Evolutionary conservation across 2,797 vertebrate genomes (phyloP).

Genomic region (Hemitrygon akajei): DNA sequence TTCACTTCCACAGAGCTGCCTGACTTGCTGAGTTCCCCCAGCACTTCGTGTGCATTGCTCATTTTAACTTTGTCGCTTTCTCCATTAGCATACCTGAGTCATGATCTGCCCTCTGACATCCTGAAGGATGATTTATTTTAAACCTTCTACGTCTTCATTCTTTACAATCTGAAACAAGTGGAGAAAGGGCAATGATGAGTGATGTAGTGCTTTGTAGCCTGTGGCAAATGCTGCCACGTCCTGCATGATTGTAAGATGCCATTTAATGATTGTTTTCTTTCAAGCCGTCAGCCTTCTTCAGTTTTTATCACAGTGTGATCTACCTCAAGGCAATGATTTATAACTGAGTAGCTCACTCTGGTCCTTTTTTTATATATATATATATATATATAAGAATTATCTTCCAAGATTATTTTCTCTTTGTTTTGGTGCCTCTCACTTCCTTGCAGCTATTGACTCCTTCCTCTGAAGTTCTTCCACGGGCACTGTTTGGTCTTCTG

Average conservation of each 20-base stretch:
- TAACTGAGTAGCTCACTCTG: background rate
- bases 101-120: background rate
- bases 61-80: background rate
- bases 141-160: background rate
- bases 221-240: background rate
- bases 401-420: background rate
- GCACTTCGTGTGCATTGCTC: no score
- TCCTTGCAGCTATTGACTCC: background rate
- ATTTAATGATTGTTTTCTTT: no score
- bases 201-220: background rate
- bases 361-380: background rate
- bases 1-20: no score
- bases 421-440: background rate
- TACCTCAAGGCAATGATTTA: background rate
- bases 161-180: background rate
- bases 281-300: background rate
- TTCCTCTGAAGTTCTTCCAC: background rate
- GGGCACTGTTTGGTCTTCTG: background rate
- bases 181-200: no score
- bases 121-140: conserved; percentile 8
- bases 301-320: background rate
- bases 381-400: background rate
- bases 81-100: background rate
- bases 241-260: background rate
- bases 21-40: no score